Evolutionary conservation across 2,888 invertebrate genomes (phyloP), one percentile per base, ranked within the genome.

Genomic region (Cerastis rubricosa): DNA sequence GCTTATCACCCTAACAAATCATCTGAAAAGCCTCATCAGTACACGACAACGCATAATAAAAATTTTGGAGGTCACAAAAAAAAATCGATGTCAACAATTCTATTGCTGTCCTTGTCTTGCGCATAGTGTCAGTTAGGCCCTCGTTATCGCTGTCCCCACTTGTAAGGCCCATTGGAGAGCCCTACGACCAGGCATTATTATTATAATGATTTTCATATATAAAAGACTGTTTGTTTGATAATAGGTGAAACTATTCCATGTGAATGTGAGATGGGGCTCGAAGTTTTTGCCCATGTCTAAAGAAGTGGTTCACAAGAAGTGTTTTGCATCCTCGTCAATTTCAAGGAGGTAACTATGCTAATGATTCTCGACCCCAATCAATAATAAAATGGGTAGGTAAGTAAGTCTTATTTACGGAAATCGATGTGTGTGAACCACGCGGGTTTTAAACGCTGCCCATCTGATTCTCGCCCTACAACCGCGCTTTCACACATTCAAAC

Each of bases 91-190:
- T 72, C 43, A 68, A 81, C 72, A 78, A 81, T 76, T 51, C 43
- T 67, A 77, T 40, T 12, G 25, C 64, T 54, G 64, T 85, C 85
- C 78, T 74, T 64, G 71, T 86, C 76, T 69, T 59, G 59, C 78
- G 14, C 8, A 49, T 72, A 49, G 68, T 59, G 51, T 54, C 84
- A 70, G 64, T 64, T 78, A 82, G 71, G 72, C 43, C 81, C 88
- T 86, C 87, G 86, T 89, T 89, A 89, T 77, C 78, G 81, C 80
- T 74, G 83, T 84, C 89, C 85, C 84, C 83, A 86, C 88, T 90
- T 80, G 80, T 87, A 67, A 74, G 83, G 76, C 84, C 85, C 80
- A 85, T 86, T 87, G 83, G 74, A 89, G 88, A 88, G 85, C 70
- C 68, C 75, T 76, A 73, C 75, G 69, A 65, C 68, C 71, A 71